Evolutionary conservation across 2,888 invertebrate genomes (phyloP).

Genomic region (Diarsia mendica): DNA sequence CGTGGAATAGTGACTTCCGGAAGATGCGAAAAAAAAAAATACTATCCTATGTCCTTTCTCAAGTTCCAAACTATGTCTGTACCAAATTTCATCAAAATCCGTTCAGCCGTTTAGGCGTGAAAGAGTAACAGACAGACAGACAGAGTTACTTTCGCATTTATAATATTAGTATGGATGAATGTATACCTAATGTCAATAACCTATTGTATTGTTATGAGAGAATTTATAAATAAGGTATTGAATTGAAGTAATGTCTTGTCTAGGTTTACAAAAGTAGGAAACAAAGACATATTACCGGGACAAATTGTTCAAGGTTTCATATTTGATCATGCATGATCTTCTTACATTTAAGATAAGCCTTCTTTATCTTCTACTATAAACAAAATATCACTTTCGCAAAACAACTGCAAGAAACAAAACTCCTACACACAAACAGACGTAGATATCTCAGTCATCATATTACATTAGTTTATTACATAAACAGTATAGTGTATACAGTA

Average conservation of each 20-base stretch:
- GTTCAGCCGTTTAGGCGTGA: no score
- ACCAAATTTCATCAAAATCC: no score
- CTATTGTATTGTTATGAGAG: no score
- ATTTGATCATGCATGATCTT: background rate
- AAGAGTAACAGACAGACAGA: no score
- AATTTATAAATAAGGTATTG: conserved; percentile 6
- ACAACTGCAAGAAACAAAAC: conserved; percentile 27
- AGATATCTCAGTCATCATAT: conserved; percentile 36
- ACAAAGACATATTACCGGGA: background rate
- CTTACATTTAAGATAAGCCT: background rate
- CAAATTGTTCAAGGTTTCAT: no score
- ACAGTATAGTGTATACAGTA: conserved; percentile 48
- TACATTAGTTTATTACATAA: conserved; percentile 57
- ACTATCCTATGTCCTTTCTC: no score
- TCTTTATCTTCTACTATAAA: background rate
- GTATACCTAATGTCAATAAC: background rate
- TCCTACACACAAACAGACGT: background rate
- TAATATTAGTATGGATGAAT: no score
- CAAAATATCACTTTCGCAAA: conserved; percentile 33
- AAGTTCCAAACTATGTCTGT: no score
- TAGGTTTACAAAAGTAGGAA: background rate
- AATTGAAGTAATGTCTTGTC: background rate
- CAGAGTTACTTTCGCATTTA: no score
- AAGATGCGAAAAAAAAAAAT: no score
- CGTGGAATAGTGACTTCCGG: no score